A percentile compares a stretch with the other conserved stretches of the same genome.
Conservation (phyloP, 2,888 invertebrate genomes). For the Philereme vetulata region DNA sequence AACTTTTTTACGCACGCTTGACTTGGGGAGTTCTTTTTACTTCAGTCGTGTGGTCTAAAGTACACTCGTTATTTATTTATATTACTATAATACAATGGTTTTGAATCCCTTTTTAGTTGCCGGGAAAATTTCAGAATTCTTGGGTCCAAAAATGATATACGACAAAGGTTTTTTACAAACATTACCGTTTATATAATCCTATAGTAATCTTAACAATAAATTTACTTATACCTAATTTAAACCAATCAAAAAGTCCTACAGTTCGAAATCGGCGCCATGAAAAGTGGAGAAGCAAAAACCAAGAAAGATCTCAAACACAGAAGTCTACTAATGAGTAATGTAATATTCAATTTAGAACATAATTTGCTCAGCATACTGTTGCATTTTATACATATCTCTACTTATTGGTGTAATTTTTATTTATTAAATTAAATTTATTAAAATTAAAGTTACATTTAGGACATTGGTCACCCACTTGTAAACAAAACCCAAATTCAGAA, state of each 20-base stretch:
- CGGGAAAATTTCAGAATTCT: too few species aligned
- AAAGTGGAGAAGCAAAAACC: not conserved
- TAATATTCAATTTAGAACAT: not conserved
- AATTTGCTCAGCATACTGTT: not conserved
- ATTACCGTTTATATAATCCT: too few species aligned
- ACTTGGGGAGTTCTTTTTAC: too few species aligned
- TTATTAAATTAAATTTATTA: too few species aligned
- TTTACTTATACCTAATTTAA: slow-evolving; percentile 1
- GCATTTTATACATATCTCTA: slow-evolving; percentile 3
- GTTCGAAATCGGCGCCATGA: not conserved
- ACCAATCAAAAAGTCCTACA: not conserved
- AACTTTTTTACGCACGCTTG: too few species aligned
- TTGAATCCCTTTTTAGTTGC: too few species aligned
- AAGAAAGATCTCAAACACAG: too few species aligned
- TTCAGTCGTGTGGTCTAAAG: too few species aligned
- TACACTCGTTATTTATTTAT: too few species aligned
- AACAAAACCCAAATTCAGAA: slow-evolving; percentile 2
- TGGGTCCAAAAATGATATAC: too few species aligned
- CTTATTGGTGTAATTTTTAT: not conserved
- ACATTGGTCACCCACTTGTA: slow-evolving; percentile 5
- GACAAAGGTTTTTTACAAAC: too few species aligned
- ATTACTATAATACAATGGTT: too few species aligned
- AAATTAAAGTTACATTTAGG: not conserved
- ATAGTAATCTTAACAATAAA: not conserved
- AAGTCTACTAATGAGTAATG: not conserved